A percentile compares a stretch with the other conserved stretches of the same genome.
These are phyloP conservation scores for Myiagra hebetior DNA, from an alignment of 2,113 vertebrate species.

Conservation along the genomic window DNA sequence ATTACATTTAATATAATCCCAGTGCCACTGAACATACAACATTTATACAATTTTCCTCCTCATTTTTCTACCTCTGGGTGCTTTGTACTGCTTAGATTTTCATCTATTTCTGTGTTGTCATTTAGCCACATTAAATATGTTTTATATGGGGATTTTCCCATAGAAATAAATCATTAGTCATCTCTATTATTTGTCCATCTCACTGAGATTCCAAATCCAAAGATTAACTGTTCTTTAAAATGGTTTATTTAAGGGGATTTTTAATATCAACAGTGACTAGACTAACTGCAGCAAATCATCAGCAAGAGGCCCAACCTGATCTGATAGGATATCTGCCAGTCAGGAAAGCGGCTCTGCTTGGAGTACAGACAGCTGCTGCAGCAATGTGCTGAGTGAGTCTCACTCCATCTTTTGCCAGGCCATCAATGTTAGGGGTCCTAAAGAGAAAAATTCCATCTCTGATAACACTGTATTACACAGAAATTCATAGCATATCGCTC, in stretches of 20 bases:
- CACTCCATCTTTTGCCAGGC: constrained; percentile 78
- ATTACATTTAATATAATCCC: not conserved
- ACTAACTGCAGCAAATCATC: not conserved
- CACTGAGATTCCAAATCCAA: not conserved
- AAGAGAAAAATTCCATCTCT: not conserved
- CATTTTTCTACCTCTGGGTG: not conserved
- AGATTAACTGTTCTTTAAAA: not conserved
- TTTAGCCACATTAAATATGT: not conserved
- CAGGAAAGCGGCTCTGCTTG: constrained; percentile 84
- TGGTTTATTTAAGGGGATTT: not conserved
- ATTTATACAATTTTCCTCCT: not conserved
- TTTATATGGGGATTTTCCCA: not conserved
- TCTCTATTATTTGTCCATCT: not conserved
- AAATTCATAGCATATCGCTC: fast-evolving
- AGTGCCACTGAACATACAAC: not conserved
- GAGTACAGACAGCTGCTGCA: constrained; percentile 80
- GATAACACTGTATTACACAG: not conserved
- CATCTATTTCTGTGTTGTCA: not conserved
- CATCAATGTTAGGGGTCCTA: constrained; percentile 84
- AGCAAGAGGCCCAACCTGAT: constrained; percentile 70
- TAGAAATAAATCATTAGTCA: not conserved
- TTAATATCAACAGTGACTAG: not conserved
- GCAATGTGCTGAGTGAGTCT: constrained; percentile 85
- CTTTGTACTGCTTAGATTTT: not conserved
- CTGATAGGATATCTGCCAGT: constrained; percentile 86